phyloP scores from a whole-genome alignment of 64 coral and sea anemone species.

The Dendronephthya gigantea region DNA sequence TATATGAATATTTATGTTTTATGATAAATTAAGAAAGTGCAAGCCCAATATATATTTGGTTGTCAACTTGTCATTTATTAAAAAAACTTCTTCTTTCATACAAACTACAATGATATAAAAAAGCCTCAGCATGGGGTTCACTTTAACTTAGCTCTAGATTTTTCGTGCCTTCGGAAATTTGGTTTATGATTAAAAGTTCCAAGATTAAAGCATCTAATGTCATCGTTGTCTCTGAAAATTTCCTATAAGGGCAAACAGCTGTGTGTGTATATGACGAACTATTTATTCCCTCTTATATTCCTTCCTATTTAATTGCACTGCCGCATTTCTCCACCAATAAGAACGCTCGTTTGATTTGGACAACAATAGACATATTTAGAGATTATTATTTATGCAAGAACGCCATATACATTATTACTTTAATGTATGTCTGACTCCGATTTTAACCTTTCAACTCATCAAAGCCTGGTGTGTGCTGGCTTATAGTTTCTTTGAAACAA shows the following conservation, averaged over 20 bases:
- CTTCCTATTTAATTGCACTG: background rate
- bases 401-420: background rate
- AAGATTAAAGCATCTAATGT: background rate
- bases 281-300: background rate
- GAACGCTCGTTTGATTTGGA: background rate
- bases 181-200: background rate
- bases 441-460: background rate
- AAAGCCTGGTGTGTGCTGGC: background rate
- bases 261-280: background rate
- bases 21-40: too few species aligned
- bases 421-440: background rate
- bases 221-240: background rate
- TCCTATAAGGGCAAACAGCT: background rate
- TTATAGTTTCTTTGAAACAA: background rate
- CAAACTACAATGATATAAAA: background rate
- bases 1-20: too few species aligned
- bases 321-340: constrained; percentile 3
- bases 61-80: too few species aligned
- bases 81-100: too few species aligned
- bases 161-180: background rate
- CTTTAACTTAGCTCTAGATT: background rate
- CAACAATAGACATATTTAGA: background rate
- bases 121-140: background rate
- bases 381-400: constrained; percentile 16
- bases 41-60: too few species aligned